A percentile compares a stretch with the other conserved stretches of the same genome.
Evolutionary conservation across 2,113 vertebrate genomes (phyloP).

Genomic region (Thymallus thymallus): DNA sequence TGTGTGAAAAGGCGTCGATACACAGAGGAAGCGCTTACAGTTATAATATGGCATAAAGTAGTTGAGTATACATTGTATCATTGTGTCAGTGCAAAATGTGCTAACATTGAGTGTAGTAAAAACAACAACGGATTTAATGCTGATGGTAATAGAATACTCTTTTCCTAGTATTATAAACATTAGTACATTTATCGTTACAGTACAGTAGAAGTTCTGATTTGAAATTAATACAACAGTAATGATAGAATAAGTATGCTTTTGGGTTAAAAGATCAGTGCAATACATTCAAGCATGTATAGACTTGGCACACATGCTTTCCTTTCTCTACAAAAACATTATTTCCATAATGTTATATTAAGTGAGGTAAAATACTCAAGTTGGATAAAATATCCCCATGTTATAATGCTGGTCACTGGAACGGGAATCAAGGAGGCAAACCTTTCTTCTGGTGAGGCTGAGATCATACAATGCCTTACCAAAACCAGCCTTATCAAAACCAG

Average conservation of each 20-base stretch:
- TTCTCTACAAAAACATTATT: no score
- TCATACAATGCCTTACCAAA: constrained; percentile 61
- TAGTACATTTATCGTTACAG: not conserved
- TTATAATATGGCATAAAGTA: no score
- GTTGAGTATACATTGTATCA: no score
- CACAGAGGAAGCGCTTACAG: not conserved
- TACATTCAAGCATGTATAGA: not conserved
- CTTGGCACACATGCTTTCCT: not conserved
- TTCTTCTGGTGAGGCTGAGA: constrained; percentile 35
- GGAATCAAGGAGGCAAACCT: not conserved
- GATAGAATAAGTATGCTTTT: not conserved
- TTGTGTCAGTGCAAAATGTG: not conserved
- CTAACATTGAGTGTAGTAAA: not conserved
- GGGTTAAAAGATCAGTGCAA: not conserved
- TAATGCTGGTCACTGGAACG: no score
- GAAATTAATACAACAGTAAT: not conserved
- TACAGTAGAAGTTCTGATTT: not conserved
- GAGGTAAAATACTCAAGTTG: no score
- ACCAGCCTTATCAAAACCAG: constrained; percentile 72
- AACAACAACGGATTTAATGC: not conserved
- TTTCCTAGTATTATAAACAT: not conserved
- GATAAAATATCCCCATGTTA: no score
- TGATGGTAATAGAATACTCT: not conserved
- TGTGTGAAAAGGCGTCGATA: not conserved
- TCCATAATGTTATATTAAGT: no score